These are phyloP conservation scores for Nesoenas mayeri DNA, from an alignment of 2,113 vertebrate genomes.

Conservation along the genomic window DNA sequence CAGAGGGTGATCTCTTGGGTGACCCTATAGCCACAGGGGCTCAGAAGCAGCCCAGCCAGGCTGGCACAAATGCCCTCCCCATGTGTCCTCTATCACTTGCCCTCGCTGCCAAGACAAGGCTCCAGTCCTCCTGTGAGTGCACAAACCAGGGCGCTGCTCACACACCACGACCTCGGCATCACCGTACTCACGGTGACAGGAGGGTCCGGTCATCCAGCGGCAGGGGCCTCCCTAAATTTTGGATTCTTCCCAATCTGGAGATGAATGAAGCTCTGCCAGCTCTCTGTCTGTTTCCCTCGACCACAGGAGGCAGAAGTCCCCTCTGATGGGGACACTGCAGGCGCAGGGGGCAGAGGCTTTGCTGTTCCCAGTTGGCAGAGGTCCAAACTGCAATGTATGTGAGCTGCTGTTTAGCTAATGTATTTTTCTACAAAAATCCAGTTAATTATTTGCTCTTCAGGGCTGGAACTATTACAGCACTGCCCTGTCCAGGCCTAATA, in stretches of 20 bases:
- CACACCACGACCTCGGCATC: accelerated
- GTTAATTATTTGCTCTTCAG: neutral
- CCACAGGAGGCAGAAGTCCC: neutral
- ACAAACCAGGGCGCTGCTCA: neutral
- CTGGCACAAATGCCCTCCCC: neutral
- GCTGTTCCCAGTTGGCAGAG: neutral
- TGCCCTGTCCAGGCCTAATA: neutral
- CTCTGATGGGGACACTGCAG: neutral
- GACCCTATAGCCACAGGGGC: neutral
- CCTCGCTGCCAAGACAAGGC: neutral
- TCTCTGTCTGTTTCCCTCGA: neutral
- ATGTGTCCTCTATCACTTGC: too few species aligned
- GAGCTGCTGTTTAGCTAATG: neutral
- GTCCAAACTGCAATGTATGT: neutral
- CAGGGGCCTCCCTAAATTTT: too few species aligned
- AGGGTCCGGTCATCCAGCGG: neutral
- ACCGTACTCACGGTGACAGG: accelerated
- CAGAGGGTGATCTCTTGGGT: neutral
- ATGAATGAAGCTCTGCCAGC: neutral
- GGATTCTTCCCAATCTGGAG: neutral
- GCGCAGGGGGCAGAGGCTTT: accelerated
- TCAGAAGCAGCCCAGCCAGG: neutral
- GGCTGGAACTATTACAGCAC: neutral
- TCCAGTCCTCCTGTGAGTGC: accelerated
- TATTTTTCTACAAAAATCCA: neutral